Conservation (phyloP, 2,888 invertebrate species). For the Lycia hirtaria region DNA sequence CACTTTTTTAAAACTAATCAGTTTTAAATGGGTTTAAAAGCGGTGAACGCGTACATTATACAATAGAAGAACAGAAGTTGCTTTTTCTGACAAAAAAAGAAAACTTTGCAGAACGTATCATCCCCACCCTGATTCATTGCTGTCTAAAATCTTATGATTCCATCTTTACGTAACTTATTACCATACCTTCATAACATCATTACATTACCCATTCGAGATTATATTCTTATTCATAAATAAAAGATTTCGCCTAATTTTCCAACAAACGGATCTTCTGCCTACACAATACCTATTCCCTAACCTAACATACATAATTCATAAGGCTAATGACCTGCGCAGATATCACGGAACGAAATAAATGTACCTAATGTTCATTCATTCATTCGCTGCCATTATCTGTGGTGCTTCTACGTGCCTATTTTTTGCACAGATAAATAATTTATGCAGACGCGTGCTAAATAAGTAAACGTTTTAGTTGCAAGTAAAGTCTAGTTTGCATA, state of each 20-base stretch:
- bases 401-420: background rate
- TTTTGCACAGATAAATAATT: constrained; percentile 1
- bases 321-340: constrained; percentile 31
- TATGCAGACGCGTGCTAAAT: constrained; percentile 2
- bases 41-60: too few species aligned
- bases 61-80: too few species aligned
- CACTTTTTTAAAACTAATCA: too few species aligned
- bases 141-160: background rate
- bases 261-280: constrained; percentile 11
- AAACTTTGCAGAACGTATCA: too few species aligned
- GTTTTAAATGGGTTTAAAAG: too few species aligned
- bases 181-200: constrained; percentile 4
- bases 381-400: constrained; percentile 31
- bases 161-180: background rate
- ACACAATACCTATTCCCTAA: constrained; percentile 19
- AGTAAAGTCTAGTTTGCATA: too few species aligned
- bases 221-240: constrained; percentile 23
- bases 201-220: constrained; percentile 8
- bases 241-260: constrained; percentile 25
- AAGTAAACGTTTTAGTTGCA: background rate
- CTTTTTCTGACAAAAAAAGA: too few species aligned
- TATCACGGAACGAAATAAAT: constrained; percentile 22
- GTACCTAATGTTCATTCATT: constrained; percentile 29
- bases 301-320: constrained; percentile 33
- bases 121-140: too few species aligned